Base-by-base conservation (phyloP, 1,140 invertebrate genomes). In the Drosophila teissieri region DNA sequence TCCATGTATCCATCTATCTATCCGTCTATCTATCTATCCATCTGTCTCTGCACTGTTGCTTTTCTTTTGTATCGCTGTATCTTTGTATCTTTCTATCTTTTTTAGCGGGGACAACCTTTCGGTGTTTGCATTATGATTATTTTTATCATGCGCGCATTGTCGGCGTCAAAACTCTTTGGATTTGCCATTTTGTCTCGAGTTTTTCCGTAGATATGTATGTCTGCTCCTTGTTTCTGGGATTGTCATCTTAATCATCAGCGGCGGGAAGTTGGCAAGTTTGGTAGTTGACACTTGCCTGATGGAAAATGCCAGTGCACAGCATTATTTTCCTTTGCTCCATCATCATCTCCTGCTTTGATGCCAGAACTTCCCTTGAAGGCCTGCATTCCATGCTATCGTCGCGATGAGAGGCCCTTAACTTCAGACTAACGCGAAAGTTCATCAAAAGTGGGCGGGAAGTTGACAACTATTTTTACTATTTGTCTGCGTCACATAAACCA, bases 111-210 rank as follows among this genome's bases (percentile, higher is more conserved):
- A 53, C 42, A 48, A 58, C 17, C 15, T 42, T 27, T 48, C 4
- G 49, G 53, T 54, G 42, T 61, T 63, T 64, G 58, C 48, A 61
- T 61, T 61, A 61, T 61, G 58, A 61, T 61, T 61, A 61, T 61
- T 61, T 61, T 54, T 73, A 73, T 64, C 62, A 64, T 75, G 58
- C 64, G 49, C 42, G 34, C 31, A 54, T 11, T 54, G 63, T 68
- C 63, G 51, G 34, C 57, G 52, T 55, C 65, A 70, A 45, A 56
- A 56, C 54, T 56, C 54, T 37, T 46, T 61, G 62, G 62, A 68
- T 56, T 77, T 68, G 49, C 56, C 37, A 73, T 52, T 72, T 61
- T 54, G 53, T 40, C 22, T 40, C 48, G 44, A 58, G 19, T 45
- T 31, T 44, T 53, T 22, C 22, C 37, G 44, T 11, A 22, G 31